phyloP scores from a whole-genome alignment of 2,113 vertebrate genomes.

The Himantopus leucocephalus region DNA sequence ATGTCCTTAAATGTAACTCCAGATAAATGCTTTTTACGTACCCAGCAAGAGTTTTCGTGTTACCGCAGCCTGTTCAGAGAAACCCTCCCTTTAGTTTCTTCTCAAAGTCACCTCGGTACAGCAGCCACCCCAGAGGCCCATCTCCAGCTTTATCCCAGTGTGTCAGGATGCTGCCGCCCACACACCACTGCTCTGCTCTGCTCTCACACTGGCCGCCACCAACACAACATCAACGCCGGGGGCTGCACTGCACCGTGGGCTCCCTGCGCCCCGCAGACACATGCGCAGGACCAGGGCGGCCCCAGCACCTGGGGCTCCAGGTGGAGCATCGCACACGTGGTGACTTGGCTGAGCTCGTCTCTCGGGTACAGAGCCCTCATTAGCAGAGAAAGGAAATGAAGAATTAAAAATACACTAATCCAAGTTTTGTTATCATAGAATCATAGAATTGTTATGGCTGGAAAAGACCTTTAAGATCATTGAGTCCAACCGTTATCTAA shows the following conservation, averaged over 20 bases:
- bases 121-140: not conserved
- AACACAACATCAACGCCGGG: not conserved
- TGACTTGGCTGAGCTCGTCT: no score
- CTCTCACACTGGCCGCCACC: not conserved
- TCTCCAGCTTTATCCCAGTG: accelerated
- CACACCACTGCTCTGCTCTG: not conserved
- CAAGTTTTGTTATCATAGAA: no score
- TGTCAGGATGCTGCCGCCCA: not conserved
- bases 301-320: not conserved
- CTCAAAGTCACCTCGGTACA: not conserved
- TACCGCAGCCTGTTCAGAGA: not conserved
- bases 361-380: not conserved
- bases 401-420: not conserved
- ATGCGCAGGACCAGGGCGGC: not conserved
- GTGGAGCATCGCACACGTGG: accelerated
- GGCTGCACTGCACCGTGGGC: not conserved
- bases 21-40: not conserved
- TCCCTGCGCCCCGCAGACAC: not conserved
- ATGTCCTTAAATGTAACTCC: not conserved
- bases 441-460: no score
- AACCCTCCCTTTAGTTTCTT: not conserved
- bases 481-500: no score
- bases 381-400: not conserved
- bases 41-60: not conserved
- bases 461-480: no score